A percentile compares a stretch with the other conserved stretches of the same genome.
Evolutionary conservation across 2,113 vertebrate species (phyloP).

Genomic region (Aspidoscelis tigris): DNA sequence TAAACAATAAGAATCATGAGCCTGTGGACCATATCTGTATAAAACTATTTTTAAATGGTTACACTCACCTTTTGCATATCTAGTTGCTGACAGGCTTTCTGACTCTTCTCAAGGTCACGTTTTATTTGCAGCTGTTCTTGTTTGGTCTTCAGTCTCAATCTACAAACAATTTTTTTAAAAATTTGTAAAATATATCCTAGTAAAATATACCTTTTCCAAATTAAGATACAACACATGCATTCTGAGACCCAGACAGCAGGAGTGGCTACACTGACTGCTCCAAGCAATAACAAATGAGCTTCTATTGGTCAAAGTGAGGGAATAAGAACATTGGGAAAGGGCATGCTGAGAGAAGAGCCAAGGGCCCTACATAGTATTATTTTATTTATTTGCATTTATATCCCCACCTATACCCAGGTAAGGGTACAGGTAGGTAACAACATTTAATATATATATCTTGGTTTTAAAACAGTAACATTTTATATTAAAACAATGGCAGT

Average conservation of each 20-base stretch:
- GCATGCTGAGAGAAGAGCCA: too few relatives aligned
- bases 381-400: too few relatives aligned
- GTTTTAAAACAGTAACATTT: too few relatives aligned
- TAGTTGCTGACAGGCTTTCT: slow-evolving; percentile 90
- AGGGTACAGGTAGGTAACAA: too few relatives aligned
- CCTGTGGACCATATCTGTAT: background rate
- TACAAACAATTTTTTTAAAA: slow-evolving; percentile 56
- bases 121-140: slow-evolving; percentile 90
- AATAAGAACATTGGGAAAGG: too few relatives aligned
- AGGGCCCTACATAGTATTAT: too few relatives aligned
- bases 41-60: background rate
- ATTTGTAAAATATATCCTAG: slow-evolving; percentile 13
- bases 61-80: slow-evolving; percentile 88
- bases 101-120: slow-evolving; percentile 90
- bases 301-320: background rate
- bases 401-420: too few relatives aligned
- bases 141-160: slow-evolving; percentile 88
- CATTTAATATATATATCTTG: too few relatives aligned
- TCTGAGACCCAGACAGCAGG: background rate
- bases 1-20: background rate
- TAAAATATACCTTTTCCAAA: background rate
- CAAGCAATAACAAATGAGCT: background rate
- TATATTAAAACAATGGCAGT: too few relatives aligned
- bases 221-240: background rate
- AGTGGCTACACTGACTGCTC: background rate